Conservation (phyloP, 2,113 vertebrate species). For the Pipra filicauda region DNA sequence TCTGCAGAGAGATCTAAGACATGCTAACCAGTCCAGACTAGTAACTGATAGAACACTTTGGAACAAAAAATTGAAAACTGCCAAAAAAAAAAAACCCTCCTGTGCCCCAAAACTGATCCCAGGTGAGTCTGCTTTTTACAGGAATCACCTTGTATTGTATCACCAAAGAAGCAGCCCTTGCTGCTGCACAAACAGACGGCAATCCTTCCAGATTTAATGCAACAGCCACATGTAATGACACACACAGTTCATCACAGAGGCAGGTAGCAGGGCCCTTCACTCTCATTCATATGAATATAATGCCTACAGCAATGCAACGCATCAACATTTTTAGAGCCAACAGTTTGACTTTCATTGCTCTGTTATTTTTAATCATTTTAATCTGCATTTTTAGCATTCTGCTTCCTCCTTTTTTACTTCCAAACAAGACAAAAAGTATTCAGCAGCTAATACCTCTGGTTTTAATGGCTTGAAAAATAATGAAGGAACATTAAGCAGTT, state of each 20-base stretch:
- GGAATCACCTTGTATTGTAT: background rate
- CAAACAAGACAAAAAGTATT: conserved; percentile 45
- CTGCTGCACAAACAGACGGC: background rate
- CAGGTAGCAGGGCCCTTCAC: conserved; percentile 34
- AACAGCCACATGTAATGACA: conserved; percentile 39
- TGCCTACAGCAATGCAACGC: conserved; percentile 28
- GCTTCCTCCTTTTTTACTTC: background rate
- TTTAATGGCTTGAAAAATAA: conserved; percentile 48
- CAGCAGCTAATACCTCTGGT: conserved; percentile 25
- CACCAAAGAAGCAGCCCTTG: background rate
- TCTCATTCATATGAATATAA: conserved; percentile 62
- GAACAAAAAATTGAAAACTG: background rate
- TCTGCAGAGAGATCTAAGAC: background rate
- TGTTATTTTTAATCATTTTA: conserved; percentile 56
- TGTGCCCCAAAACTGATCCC: background rate
- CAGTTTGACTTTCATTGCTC: conserved; percentile 48
- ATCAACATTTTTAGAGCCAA: conserved; percentile 53
- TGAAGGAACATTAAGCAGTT: conserved; percentile 46
- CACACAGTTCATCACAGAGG: conserved; percentile 55
- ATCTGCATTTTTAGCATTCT: conserved; percentile 5
- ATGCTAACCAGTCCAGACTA: background rate
- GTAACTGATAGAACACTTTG: background rate
- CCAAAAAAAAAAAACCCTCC: background rate
- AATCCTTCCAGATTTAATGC: conserved; percentile 53
- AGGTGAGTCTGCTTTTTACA: background rate